A percentile compares a stretch with the other conserved stretches of the same genome.
Evolutionary conservation across 2,888 invertebrate species (phyloP).

Genomic region (Xanthorhoe designata): DNA sequence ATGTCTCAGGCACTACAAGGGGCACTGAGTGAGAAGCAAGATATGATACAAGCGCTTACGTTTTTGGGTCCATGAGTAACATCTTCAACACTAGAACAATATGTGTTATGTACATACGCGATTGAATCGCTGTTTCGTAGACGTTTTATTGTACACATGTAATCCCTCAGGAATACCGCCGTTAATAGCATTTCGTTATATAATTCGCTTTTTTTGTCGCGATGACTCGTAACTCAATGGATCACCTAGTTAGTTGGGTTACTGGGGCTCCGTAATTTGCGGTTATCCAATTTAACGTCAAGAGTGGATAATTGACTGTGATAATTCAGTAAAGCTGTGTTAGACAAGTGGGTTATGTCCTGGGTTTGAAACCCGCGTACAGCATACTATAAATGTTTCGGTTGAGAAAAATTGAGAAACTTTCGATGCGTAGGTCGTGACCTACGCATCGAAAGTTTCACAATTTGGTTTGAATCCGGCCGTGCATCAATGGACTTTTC

Average conservation of each 20-base stretch:
- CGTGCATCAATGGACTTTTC: too few species aligned
- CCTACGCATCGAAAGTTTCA: too few species aligned
- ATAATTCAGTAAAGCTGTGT: neutral
- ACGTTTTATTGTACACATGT: conserved; percentile 42
- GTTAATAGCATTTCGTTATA: conserved; percentile 37
- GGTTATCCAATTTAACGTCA: neutral
- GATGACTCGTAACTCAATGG: conserved; percentile 3
- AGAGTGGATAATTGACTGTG: neutral
- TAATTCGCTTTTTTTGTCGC: conserved; percentile 24
- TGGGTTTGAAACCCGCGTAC: neutral
- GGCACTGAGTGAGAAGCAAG: too few species aligned
- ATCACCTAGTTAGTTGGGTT: conserved; percentile 10
- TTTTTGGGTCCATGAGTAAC: conserved; percentile 4
- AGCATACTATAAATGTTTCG: too few species aligned
- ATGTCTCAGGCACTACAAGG: too few species aligned
- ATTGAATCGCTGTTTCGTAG: conserved; percentile 30
- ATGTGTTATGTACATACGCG: conserved; percentile 21
- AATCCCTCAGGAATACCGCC: conserved; percentile 36
- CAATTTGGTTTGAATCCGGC: too few species aligned
- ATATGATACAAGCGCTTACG: neutral
- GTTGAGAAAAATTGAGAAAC: too few species aligned
- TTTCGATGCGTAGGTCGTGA: too few species aligned
- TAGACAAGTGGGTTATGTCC: neutral
- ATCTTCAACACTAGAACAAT: conserved; percentile 13
- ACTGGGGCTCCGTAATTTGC: neutral